These are phyloP conservation scores for Oncorhynchus mykiss DNA, from an alignment of 2,113 vertebrate species.

Conservation along the genomic window DNA sequence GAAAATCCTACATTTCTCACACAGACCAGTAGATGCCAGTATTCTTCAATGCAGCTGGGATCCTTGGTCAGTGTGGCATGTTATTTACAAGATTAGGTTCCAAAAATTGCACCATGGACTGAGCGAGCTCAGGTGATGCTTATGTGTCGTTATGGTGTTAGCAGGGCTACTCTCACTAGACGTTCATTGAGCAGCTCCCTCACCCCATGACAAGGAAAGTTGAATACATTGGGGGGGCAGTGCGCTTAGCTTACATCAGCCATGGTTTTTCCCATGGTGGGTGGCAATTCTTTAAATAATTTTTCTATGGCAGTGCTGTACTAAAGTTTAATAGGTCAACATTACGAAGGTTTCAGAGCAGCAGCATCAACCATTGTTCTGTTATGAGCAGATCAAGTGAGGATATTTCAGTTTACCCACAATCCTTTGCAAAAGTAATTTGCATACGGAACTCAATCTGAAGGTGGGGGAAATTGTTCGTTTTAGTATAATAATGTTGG, in stretches of 20 bases:
- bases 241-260: neutral
- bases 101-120: conserved; percentile 84
- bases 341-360: no score
- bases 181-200: conserved; percentile 77
- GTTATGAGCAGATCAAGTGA: neutral
- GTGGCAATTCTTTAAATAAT: neutral
- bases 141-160: conserved; percentile 73
- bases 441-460: neutral
- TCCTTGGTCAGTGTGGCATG: neutral
- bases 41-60: neutral
- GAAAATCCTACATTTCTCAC: neutral
- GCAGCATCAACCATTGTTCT: no score
- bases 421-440: conserved; percentile 37
- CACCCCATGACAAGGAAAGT: conserved; percentile 85
- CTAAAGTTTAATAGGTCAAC: neutral
- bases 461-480: neutral
- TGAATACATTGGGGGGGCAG: accelerated
- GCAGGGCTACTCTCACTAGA: conserved; percentile 76
- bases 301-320: neutral
- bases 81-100: conserved; percentile 48
- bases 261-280: conserved; percentile 13
- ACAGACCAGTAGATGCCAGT: conserved; percentile 15
- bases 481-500: neutral
- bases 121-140: conserved; percentile 58
- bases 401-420: conserved; percentile 34